phyloP scores from a whole-genome alignment of 2,797 vertebrate species.

The Lagocephalus sceleratus region DNA sequence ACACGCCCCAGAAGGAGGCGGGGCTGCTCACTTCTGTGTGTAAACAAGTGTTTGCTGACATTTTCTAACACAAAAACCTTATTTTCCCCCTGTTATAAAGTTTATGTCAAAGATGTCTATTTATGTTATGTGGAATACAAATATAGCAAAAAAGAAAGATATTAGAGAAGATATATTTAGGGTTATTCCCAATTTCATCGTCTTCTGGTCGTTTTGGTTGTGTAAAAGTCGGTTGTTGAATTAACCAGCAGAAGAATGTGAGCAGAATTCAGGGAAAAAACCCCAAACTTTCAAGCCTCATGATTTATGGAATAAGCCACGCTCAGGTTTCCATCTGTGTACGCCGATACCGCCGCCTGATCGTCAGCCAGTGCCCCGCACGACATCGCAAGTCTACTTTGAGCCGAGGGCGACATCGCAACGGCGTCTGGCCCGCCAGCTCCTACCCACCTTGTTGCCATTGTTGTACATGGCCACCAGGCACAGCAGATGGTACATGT shows the following conservation, averaged over 20 bases:
- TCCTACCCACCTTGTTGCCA: slow-evolving; percentile 89
- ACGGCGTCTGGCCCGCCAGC: slow-evolving; percentile 51
- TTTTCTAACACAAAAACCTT: no score
- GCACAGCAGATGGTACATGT: slow-evolving; percentile 96
- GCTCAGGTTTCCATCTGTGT: no score
- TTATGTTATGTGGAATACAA: no score
- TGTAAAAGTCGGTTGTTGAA: background rate
- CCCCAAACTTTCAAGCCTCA: background rate
- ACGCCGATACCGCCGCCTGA: no score
- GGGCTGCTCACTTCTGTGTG: no score
- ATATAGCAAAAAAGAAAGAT: no score
- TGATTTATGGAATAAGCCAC: slow-evolving; percentile 1
- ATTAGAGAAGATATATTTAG: no score
- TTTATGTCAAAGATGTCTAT: no score
- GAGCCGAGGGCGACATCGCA: slow-evolving; percentile 52
- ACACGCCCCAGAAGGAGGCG: no score
- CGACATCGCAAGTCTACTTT: slow-evolving; percentile 30
- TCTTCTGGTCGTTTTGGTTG: background rate
- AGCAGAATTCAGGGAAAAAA: slow-evolving; percentile 2
- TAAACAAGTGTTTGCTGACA: no score
- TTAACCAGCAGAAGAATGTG: slow-evolving; percentile 1
- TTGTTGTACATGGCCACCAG: slow-evolving; percentile 98
- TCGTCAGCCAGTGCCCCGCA: slow-evolving; percentile 24
- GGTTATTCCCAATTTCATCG: no score
- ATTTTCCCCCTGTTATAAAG: no score